phyloP scores from a whole-genome alignment of 2,888 invertebrate genomes.

The Allophyes oxyacanthae region DNA sequence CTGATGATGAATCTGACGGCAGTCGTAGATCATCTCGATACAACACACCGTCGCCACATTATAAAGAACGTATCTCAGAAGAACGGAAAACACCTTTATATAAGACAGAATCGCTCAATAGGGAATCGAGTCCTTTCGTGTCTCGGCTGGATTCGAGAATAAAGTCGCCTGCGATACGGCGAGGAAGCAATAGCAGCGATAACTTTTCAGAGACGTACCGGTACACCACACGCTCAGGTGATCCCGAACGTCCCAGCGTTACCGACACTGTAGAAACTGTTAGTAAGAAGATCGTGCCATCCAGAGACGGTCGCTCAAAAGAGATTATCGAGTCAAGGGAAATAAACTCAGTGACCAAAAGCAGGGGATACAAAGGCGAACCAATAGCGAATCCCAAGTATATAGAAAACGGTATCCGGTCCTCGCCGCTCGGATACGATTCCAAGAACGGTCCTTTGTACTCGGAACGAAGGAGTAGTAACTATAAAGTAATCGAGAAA shows the following conservation, averaged over 20 bases:
- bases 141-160: constrained; percentile 82
- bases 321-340: constrained; percentile 93
- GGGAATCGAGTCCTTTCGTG: constrained; percentile 84
- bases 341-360: constrained; percentile 92
- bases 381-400: constrained; percentile 85
- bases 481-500: constrained; percentile 84
- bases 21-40: constrained; percentile 84
- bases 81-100: constrained; percentile 82
- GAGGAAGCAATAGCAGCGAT: constrained; percentile 92
- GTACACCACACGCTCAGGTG: constrained; percentile 91
- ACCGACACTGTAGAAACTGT: constrained; percentile 92
- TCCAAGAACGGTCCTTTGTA: constrained; percentile 79
- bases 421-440: constrained; percentile 75
- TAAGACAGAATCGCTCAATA: constrained; percentile 85
- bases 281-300: constrained; percentile 91
- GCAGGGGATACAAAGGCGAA: constrained; percentile 88
- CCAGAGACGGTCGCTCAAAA: constrained; percentile 90
- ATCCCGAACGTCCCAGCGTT: constrained; percentile 91
- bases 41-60: constrained; percentile 83
- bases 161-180: constrained; percentile 86
- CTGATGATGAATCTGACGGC: constrained; percentile 89
- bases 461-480: constrained; percentile 82
- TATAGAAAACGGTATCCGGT: constrained; percentile 86
- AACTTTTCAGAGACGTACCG: constrained; percentile 93
- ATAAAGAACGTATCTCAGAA: constrained; percentile 84